A percentile compares a stretch with the other conserved stretches of the same genome.
Conservation (phyloP, 30 jellyfish, hydroid and myxozoan species). For the Cassiopea andromeda region DNA sequence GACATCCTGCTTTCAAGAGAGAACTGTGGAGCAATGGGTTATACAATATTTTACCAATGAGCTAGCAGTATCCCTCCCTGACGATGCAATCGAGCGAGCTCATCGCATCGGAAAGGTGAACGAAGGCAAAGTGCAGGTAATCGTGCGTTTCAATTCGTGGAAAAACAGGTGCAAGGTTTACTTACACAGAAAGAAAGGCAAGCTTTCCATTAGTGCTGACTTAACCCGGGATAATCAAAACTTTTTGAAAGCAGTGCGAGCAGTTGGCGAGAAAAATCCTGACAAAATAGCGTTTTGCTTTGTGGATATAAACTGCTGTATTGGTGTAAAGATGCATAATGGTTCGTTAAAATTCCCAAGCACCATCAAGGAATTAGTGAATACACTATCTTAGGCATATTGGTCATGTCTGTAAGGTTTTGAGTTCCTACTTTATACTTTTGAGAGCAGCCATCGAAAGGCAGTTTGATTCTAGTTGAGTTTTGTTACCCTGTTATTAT, state of each 20-base stretch:
- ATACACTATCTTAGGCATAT: slow-evolving; percentile 6
- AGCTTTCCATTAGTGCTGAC: slow-evolving; percentile 1
- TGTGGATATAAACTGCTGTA: background rate
- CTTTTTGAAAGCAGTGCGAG: slow-evolving; percentile 2
- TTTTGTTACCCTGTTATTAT: background rate
- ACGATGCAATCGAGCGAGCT: slow-evolving; percentile 13
- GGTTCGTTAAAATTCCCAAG: slow-evolving; percentile 3
- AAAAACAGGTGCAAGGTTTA: slow-evolving; percentile 20
- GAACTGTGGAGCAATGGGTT: slow-evolving; percentile 40
- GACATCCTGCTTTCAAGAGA: slow-evolving; percentile 6
- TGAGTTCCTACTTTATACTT: slow-evolving; percentile 1
- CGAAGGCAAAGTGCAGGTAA: slow-evolving; percentile 24
- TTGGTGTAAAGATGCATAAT: slow-evolving; percentile 7
- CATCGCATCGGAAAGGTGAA: slow-evolving; percentile 27
- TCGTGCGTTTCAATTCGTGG: slow-evolving; percentile 11
- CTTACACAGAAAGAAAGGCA: slow-evolving; percentile 21
- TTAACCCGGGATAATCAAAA: slow-evolving; percentile 10
- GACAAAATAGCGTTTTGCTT: background rate
- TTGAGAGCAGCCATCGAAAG: background rate
- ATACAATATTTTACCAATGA: slow-evolving; percentile 1
- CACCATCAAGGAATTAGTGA: slow-evolving; percentile 10
- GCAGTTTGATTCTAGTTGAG: background rate
- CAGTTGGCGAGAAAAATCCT: background rate
- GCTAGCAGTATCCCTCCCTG: slow-evolving; percentile 19
- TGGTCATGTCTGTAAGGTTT: background rate